These are phyloP conservation scores for Lethrus apterus DNA, from an alignment of 1,140 invertebrate species.

Conservation along the genomic window DNA sequence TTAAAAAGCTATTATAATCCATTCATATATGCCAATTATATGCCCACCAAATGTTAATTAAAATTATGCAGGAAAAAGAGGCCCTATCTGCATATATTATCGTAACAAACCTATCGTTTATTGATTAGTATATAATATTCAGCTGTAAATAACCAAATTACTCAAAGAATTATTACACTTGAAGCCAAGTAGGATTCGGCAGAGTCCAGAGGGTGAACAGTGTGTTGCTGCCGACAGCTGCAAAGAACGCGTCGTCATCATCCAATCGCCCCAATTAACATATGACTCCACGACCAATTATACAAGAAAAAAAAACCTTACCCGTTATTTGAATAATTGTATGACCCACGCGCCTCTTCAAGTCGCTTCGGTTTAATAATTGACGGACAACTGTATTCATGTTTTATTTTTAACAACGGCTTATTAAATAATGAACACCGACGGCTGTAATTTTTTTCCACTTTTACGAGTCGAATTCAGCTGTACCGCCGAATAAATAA, in stretches of 20 bases:
- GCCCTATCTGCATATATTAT: too few relatives aligned
- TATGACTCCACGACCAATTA: constrained; percentile 21
- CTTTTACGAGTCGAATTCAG: neutral
- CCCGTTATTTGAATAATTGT: constrained; percentile 24
- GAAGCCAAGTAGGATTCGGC: neutral
- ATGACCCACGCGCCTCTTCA: constrained; percentile 18
- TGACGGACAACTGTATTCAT: neutral
- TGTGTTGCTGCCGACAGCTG: constrained; percentile 19
- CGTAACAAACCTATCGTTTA: too few relatives aligned
- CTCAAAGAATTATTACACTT: neutral
- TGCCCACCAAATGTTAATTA: too few relatives aligned
- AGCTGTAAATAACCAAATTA: too few relatives aligned
- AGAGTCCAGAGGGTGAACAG: constrained; percentile 6
- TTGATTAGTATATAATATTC: too few relatives aligned
- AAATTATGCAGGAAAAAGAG: too few relatives aligned
- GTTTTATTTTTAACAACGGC: neutral
- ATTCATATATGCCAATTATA: too few relatives aligned
- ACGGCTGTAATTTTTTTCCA: neutral
- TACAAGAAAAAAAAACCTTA: constrained; percentile 14
- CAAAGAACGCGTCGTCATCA: constrained; percentile 21
- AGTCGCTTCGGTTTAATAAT: too few relatives aligned
- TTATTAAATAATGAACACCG: constrained; percentile 5
- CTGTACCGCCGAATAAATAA: neutral
- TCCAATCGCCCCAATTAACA: constrained; percentile 26
- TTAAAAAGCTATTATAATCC: too few relatives aligned